Base-by-base conservation (phyloP, 2,113 vertebrate genomes). In the Labrus mixtus region DNA sequence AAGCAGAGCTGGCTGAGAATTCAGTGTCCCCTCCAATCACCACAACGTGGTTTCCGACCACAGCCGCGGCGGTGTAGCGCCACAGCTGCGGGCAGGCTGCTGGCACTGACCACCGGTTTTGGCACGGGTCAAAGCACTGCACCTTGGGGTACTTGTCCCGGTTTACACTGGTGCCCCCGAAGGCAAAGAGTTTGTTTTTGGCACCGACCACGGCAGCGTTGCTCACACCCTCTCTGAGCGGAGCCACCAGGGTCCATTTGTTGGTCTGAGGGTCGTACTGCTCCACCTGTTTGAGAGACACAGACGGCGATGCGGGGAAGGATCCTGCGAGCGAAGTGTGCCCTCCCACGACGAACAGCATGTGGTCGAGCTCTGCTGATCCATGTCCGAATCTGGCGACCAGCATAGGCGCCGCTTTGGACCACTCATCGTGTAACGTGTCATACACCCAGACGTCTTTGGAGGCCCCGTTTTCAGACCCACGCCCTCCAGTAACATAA, bases 391-490 rank as follows among this genome's bases (percentile, higher is more conserved):
- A 96, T 41, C 95, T 76, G 8, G 95, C 95, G 0, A 96, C 95
- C 62, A 96, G 48, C 95, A 96, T 96, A 0, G 92, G 94, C 0
- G 95, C 91, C 0, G 95, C 95, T 86, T 95, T 95, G 66, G 95
- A 95, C 95, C 95, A 96, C 83, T 96, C 95, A 2, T 96, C 95
- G 1, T 96, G 95, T 39, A 96, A 82, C 0, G 95, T 96, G 88
- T 96, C 95, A 1, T 96, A 96, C 16, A 96, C 94, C 95, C 95
- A 96, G 39, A 96, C 95, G 11, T 96, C 95, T 81, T 95, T 96
- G 17, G 95, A 96, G 29, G 95, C 94, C 0, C 95, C 95, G 0
- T 96, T 96, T 73, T 96, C 95, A 33, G 95, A 95, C 19, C 95
- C 95, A 13, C 94, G 88, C 0, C 95, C 95, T 6, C 95, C 95